These are phyloP conservation scores for Chloroclystis v-ata DNA, from an alignment of 2,888 invertebrate genomes.

Conservation along the genomic window DNA sequence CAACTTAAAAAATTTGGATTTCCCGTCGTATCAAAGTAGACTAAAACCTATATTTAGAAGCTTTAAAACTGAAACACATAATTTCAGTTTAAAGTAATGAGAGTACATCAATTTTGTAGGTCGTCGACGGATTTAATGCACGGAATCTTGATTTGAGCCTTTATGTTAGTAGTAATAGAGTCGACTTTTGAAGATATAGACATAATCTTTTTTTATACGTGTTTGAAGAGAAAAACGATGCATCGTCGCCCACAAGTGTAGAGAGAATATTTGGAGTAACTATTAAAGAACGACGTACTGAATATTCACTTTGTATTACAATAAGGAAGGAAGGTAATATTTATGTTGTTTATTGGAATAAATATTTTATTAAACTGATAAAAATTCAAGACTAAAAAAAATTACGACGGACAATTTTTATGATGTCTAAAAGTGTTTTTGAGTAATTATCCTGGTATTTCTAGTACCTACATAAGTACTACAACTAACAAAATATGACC, in stretches of 20 bases:
- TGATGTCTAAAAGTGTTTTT: no score
- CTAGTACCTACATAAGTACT: no score
- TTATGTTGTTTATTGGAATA: no score
- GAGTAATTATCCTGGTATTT: no score
- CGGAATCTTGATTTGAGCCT: not conserved
- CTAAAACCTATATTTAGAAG: slow-evolving; percentile 26
- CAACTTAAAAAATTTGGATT: slow-evolving; percentile 9
- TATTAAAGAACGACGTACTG: not conserved
- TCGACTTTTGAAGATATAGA: slow-evolving; percentile 25
- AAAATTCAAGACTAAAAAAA: no score
- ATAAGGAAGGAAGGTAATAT: no score
- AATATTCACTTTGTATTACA: not conserved
- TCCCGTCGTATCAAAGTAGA: slow-evolving; percentile 21
- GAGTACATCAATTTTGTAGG: slow-evolving; percentile 28
- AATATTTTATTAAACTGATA: no score
- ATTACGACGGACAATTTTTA: no score
- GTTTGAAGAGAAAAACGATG: slow-evolving; percentile 47
- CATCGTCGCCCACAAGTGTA: slow-evolving; percentile 42
- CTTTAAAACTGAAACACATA: slow-evolving; percentile 29
- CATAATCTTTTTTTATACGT: slow-evolving; percentile 37
- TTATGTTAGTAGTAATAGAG: slow-evolving; percentile 12
- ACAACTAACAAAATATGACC: no score
- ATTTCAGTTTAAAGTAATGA: slow-evolving; percentile 30
- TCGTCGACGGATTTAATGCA: slow-evolving; percentile 13
- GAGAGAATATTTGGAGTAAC: not conserved